phyloP scores from a whole-genome alignment of 2,888 invertebrate genomes.

The Ptychoptera contaminata region DNA sequence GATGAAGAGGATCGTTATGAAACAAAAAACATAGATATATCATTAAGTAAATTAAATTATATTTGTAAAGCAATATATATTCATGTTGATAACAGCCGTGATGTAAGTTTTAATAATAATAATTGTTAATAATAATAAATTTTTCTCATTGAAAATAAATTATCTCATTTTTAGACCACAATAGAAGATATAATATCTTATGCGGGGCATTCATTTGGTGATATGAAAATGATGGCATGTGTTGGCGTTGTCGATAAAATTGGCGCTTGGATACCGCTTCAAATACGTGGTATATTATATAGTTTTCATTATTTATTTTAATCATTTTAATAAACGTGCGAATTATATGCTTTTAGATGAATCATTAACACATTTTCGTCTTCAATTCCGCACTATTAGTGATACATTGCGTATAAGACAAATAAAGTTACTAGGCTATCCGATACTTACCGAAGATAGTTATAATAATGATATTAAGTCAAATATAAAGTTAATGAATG shows the following conservation, averaged over 20 bases:
- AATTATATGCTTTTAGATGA: constrained; percentile 22
- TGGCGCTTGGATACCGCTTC: constrained; percentile 84
- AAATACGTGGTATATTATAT: constrained; percentile 44
- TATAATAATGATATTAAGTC: constrained; percentile 15
- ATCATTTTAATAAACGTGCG: constrained; percentile 1
- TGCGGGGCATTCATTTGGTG: constrained; percentile 67
- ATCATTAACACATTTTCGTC: constrained; percentile 46
- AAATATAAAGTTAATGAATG: constrained; percentile 23
- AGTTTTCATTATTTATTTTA: constrained; percentile 4
- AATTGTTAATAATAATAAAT: background rate
- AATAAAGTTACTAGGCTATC: constrained; percentile 49
- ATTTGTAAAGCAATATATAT: constrained; percentile 48
- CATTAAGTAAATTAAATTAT: constrained; percentile 37
- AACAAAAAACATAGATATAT: constrained; percentile 67
- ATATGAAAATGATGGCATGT: constrained; percentile 60
- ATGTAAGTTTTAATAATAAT: constrained; percentile 26
- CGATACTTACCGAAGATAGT: constrained; percentile 19
- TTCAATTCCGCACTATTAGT: constrained; percentile 85
- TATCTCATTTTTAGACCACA: constrained; percentile 54
- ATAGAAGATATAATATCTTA: constrained; percentile 72
- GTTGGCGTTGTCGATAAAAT: constrained; percentile 74
- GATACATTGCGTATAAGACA: constrained; percentile 80
- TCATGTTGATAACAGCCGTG: constrained; percentile 89
- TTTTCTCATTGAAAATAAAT: background rate
- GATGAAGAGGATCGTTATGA: constrained; percentile 93